phyloP scores from a whole-genome alignment of 2,888 invertebrate species.

The Brenthis daphne region DNA sequence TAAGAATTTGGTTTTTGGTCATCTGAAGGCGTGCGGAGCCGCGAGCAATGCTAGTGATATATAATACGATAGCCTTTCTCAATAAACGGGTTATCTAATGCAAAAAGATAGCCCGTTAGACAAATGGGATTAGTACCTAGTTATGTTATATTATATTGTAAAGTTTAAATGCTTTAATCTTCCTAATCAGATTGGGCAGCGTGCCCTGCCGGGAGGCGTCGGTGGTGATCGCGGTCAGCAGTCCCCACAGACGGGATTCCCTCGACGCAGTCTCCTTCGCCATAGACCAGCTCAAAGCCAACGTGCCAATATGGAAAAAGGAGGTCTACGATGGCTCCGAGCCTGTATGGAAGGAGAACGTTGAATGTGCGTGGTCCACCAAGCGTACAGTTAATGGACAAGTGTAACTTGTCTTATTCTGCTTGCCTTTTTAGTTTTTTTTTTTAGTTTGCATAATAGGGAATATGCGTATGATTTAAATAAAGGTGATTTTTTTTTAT shows the following conservation, averaged over 20 bases:
- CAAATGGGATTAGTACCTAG: too few relatives aligned
- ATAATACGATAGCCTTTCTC: too few relatives aligned
- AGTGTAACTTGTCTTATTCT: constrained; percentile 19
- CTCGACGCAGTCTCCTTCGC: constrained; percentile 91
- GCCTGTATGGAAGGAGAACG: constrained; percentile 90
- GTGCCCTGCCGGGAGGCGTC: constrained; percentile 94
- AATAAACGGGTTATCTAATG: too few relatives aligned
- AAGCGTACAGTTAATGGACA: constrained; percentile 36
- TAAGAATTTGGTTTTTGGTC: too few relatives aligned
- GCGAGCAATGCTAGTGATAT: too few relatives aligned
- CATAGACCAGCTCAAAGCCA: constrained; percentile 92
- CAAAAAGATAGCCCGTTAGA: too few relatives aligned
- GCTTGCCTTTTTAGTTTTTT: too few relatives aligned
- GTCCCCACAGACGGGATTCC: constrained; percentile 92
- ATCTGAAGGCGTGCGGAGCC: too few relatives aligned
- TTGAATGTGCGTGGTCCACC: constrained; percentile 90
- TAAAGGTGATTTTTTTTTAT: too few relatives aligned
- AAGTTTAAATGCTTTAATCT: not conserved
- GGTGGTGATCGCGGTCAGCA: constrained; percentile 94
- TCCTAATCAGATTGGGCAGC: constrained; percentile 84
- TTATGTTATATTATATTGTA: too few relatives aligned
- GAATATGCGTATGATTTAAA: too few relatives aligned
- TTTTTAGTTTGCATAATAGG: too few relatives aligned
- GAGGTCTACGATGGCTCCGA: constrained; percentile 88
- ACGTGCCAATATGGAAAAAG: constrained; percentile 98